Evolutionary conservation across 2,113 vertebrate genomes (phyloP), one percentile per base, ranked within the genome.

Genomic region (Colossoma macropomum): DNA sequence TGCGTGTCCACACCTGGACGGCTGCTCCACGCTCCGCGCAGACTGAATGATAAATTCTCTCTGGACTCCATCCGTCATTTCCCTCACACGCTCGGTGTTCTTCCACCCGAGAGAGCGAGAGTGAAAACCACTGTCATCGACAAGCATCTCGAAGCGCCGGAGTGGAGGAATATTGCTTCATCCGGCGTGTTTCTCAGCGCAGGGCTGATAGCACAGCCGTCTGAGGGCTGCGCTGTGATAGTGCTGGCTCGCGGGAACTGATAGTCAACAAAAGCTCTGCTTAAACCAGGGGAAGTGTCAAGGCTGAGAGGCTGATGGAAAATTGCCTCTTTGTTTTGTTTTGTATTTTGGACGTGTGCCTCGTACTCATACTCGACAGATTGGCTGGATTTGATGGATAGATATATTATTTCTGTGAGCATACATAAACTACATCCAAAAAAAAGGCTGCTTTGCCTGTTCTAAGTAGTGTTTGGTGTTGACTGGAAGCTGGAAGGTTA

Each of bases 21-120:
- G 73, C 54, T 79, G 60, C 12, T 79, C 32, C 50, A 25, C 65
- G 32, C 56, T 76, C 79, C 75, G 72, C 54, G 9, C 78, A 30
- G 72, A 72, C 59, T 77, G 50, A 73, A 77, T 84, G 85, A 90
- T 90, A 54, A 85, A 82, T 89, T 86, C n/a, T 82, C 71, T 88
- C 86, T 83, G 23, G 66, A 71, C 82, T 75, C 74, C 70, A 87
- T 91, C 86, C 84, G 77, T 89, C 87, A 88, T 59, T 63, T n/a
- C 72, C 75, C 62, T 78, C 28, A 79, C 86, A 82, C n/a, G 69
- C 75, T 28, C 77, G 34, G 19, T 72, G 84, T 88, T 66, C 27
- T 50, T 38, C 66, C 81, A 45, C 25, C 80, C 81, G 77, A 83
- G 83, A 78, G 86, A 34, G 19, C 45, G 16, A 70, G 73, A 27